Evolutionary conservation across 2,113 vertebrate genomes (phyloP).

Genomic region (Terrapene triunguis): DNA sequence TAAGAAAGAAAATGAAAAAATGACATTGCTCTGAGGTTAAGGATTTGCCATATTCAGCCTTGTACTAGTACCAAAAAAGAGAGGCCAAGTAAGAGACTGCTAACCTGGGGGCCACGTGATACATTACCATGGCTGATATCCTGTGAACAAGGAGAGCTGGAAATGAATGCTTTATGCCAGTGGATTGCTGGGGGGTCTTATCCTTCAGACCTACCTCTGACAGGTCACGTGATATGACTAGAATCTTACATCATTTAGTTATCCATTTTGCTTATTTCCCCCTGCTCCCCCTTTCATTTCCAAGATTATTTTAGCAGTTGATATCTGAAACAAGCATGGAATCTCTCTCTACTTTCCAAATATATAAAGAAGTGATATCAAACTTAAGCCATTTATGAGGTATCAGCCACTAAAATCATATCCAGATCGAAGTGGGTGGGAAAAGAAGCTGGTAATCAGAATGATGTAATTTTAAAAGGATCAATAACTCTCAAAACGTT

Average conservation of each 20-base stretch:
- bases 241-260: background rate
- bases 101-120: background rate
- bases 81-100: background rate
- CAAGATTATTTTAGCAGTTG: background rate
- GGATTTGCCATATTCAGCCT: background rate
- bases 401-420: background rate
- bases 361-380: background rate
- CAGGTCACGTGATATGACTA: background rate
- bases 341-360: rapidly evolving
- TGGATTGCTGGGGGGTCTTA: background rate
- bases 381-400: background rate
- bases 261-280: background rate
- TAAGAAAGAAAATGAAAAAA: background rate
- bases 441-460: background rate
- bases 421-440: background rate
- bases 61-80: background rate
- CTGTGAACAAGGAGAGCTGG: background rate
- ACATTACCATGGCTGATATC: background rate
- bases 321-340: background rate
- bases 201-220: background rate
- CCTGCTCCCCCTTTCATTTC: background rate
- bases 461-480: background rate
- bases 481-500: background rate
- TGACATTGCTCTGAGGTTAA: background rate
- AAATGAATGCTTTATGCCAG: background rate